Evolutionary conservation across 2,797 vertebrate species (phyloP).

Genomic region (Spatula clypeata): DNA sequence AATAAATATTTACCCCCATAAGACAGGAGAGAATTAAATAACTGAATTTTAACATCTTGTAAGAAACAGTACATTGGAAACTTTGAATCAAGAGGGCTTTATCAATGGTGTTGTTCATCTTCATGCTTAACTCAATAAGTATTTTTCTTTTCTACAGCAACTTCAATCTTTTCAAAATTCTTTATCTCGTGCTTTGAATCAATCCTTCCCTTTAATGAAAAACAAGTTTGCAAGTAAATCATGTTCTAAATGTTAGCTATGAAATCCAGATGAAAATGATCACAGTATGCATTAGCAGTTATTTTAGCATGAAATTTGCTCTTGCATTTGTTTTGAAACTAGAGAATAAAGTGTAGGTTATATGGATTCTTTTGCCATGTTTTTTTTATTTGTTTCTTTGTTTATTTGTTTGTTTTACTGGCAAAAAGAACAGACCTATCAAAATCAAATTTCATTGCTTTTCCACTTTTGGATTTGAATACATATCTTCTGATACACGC

Average conservation of each 20-base stretch:
- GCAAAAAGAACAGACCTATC: neutral
- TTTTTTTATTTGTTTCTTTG: neutral
- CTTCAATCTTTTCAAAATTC: conserved; percentile 39
- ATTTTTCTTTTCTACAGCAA: neutral
- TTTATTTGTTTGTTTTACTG: neutral
- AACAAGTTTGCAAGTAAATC: conserved; percentile 13
- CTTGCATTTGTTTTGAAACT: neutral
- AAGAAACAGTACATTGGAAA: neutral
- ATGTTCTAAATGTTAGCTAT: neutral
- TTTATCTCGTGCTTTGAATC: neutral
- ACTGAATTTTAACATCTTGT: neutral
- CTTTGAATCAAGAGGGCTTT: neutral
- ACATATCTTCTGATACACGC: neutral
- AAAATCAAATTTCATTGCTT: neutral
- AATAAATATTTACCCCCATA: neutral
- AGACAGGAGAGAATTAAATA: conserved; percentile 38
- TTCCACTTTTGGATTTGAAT: neutral
- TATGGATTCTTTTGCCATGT: neutral
- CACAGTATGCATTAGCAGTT: neutral
- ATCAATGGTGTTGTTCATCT: neutral
- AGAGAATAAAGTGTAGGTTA: conserved; percentile 27
- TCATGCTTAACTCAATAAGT: neutral
- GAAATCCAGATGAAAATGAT: conserved; percentile 36
- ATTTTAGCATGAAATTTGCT: conserved; percentile 15
- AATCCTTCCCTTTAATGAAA: neutral